A percentile compares a stretch with the other conserved stretches of the same genome.
phyloP scores from a whole-genome alignment of 2,797 vertebrate species.

The Crenichthys baileyi region DNA sequence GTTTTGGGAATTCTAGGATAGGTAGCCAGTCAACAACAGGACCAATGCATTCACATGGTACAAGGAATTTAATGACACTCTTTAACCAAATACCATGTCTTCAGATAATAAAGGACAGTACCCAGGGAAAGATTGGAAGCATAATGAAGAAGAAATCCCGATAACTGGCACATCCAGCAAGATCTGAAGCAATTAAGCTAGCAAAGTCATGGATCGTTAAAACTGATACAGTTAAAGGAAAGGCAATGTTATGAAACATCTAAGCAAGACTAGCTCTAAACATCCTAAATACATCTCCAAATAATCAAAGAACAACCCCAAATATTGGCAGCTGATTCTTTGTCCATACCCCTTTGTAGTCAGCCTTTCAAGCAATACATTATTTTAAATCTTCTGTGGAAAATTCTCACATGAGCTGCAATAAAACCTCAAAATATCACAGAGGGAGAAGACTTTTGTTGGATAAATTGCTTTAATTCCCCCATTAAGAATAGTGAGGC shows the following conservation, averaged over 20 bases:
- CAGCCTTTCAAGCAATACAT: not conserved
- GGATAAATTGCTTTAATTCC: not conserved
- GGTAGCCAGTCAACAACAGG: not conserved
- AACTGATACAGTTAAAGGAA: not conserved
- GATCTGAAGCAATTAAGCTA: not conserved
- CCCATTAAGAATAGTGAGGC: not conserved
- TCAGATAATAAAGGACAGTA: not conserved
- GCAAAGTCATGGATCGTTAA: not conserved
- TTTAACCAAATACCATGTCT: no score
- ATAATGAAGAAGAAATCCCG: not conserved
- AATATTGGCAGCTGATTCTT: not conserved
- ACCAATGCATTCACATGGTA: not conserved
- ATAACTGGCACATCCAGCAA: not conserved
- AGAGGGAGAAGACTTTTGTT: not conserved
- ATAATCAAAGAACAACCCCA: not conserved
- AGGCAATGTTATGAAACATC: not conserved
- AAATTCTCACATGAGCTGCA: slow-evolving; percentile 1
- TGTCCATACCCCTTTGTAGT: not conserved
- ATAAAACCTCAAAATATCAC: not conserved
- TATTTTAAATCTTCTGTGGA: not conserved
- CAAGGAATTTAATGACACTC: not conserved
- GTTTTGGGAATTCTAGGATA: not conserved
- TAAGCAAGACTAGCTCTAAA: not conserved
- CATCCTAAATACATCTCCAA: not conserved
- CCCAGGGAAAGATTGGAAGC: not conserved